phyloP scores from a whole-genome alignment of 2,888 invertebrate genomes.

The Romanomermis culicivorax region DNA sequence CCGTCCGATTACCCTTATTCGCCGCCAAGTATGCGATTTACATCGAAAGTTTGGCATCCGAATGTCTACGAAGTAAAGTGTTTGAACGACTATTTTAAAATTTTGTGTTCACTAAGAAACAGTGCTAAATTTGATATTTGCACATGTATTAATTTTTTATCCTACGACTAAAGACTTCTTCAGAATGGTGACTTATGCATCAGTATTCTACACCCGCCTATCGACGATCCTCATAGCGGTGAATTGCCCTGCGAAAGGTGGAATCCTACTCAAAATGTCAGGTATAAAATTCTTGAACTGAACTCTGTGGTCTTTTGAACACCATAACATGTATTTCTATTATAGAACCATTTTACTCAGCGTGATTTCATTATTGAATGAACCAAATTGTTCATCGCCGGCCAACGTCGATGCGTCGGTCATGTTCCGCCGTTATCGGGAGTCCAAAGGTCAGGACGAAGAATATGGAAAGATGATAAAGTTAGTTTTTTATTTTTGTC shows the following conservation, averaged over 20 bases:
- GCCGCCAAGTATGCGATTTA: conserved; percentile 86
- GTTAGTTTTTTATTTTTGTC: too few species aligned
- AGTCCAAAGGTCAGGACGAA: conserved; percentile 65
- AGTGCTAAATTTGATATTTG: too few species aligned
- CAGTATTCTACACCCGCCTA: conserved; percentile 93
- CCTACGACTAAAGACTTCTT: too few species aligned
- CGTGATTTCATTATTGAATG: conserved; percentile 91
- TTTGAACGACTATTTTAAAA: neutral
- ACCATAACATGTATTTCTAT: neutral
- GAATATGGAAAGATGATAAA: conserved; percentile 97
- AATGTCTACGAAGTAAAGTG: conserved; percentile 94
- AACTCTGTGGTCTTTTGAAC: too few species aligned
- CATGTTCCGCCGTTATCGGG: conserved; percentile 95
- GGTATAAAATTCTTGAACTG: too few species aligned
- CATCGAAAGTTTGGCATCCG: conserved; percentile 99
- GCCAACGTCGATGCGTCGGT: conserved; percentile 99
- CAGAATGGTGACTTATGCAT: conserved; percentile 98
- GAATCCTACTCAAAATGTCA: conserved; percentile 98
- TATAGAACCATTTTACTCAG: conserved; percentile 73
- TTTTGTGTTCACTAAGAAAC: too few species aligned
- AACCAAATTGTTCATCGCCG: conserved; percentile 96
- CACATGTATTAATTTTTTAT: too few species aligned
- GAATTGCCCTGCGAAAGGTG: conserved; percentile 96
- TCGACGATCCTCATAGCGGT: conserved; percentile 96
- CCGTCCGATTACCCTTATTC: conserved; percentile 96